Percentiles rank a stretch among this genome's conserved stretches.
phyloP scores from a whole-genome alignment of 2,113 vertebrate genomes.

The Sakesphorus luctuosus region DNA sequence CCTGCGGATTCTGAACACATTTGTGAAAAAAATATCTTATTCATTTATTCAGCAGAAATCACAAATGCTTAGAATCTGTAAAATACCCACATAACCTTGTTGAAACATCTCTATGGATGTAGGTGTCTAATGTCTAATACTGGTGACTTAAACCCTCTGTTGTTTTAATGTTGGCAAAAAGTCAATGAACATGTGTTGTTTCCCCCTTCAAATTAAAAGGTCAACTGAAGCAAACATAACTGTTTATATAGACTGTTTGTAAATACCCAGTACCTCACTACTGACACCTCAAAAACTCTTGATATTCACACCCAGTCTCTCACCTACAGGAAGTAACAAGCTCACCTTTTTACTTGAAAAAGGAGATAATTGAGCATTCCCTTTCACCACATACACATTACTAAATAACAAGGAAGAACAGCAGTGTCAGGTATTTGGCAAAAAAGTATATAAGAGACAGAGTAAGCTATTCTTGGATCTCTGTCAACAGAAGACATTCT shows the following conservation, averaged over 20 bases:
- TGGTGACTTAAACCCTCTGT: neutral
- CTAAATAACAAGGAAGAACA: neutral
- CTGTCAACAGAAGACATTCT: neutral
- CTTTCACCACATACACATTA: neutral
- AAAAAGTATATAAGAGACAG: neutral
- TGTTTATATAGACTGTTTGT: neutral
- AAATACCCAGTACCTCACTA: neutral
- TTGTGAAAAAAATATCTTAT: neutral
- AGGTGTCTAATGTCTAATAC: neutral
- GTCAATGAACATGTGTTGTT: accelerated
- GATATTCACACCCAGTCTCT: neutral
- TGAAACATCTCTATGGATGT: neutral
- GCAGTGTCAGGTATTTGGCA: neutral
- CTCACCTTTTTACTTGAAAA: neutral
- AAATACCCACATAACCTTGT: neutral
- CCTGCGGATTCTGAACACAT: neutral
- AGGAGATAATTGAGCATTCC: neutral
- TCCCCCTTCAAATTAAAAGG: neutral
- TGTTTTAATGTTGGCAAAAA: neutral
- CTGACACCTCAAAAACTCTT: neutral
- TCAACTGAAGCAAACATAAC: neutral
- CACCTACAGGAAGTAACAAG: neutral
- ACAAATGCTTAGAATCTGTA: neutral
- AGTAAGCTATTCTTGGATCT: neutral
- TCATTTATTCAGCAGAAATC: neutral